Base-by-base conservation (phyloP, 1,140 invertebrate genomes). In the Zeugodacus cucurbitae region DNA sequence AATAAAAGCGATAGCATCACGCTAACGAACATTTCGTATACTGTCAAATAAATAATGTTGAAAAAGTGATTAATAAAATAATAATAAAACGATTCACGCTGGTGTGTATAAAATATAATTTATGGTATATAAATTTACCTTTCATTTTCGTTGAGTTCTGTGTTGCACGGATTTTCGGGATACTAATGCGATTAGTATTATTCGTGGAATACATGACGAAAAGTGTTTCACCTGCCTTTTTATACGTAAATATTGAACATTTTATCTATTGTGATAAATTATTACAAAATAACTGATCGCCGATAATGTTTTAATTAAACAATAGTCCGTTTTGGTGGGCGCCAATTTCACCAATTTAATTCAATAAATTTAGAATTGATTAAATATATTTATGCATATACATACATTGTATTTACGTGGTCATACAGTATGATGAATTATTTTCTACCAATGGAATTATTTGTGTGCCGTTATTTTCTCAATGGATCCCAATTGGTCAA, bases 221-320 rank as follows among this genome's bases (percentile, higher is more conserved):
- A 67, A 41, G 32, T 20, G 34, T 17, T 32, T 17, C 34, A 10
- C 41, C 4, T n/a, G 20, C 7, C 26, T 7, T 48, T 62, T 67
- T 44, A 87, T 87, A 67, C 37, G 11, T 17, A 67, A 87, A 48
- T 11, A 48, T 54, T 74, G 22, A 62, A 87, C 3, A 29, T 44
- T 74, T 82, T 82, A 82, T 82, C 74, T 82, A 48, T 32, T 88
- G 6, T 70, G 85, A 14, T 6, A 37, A 37, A 26, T 17, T 67
- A 34, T 17, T 67, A 10, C 3, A 11, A 67, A 67, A 41, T 78
- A n/a, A n/a, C n/a, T 10, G 74, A 44, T 41, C 48, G 44, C 6
- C 26, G 74, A 82, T 82, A 82, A 82, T 26, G 22, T 82, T 82
- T 82, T 82, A 82, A 82, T 82, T 82, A 82, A 82, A 22, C 22